These are phyloP conservation scores for Rotaria socialis DNA, from an alignment of 2,888 invertebrate genomes.

Conservation along the genomic window DNA sequence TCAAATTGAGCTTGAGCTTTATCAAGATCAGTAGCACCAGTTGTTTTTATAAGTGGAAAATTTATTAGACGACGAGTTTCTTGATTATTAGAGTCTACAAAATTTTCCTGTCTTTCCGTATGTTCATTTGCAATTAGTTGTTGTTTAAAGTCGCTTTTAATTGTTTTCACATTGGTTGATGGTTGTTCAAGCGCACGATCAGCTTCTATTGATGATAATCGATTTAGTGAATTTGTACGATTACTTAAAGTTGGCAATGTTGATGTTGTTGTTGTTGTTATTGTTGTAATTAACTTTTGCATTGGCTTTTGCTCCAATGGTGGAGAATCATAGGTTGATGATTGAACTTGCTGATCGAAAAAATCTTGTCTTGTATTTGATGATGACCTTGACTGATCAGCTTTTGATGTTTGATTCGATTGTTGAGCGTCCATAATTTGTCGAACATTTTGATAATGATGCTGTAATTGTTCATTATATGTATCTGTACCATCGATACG, in stretches of 20 bases:
- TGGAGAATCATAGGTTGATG: neutral
- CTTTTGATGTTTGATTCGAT: neutral
- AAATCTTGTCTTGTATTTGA: neutral
- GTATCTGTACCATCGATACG: neutral
- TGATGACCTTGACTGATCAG: neutral
- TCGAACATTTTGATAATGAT: constrained; percentile 4
- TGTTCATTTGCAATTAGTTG: neutral
- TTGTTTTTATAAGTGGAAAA: neutral
- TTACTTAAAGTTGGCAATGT: neutral
- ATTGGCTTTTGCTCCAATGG: neutral
- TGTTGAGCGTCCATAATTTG: neutral
- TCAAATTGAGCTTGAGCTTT: neutral
- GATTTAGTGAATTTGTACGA: neutral
- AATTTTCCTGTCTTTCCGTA: neutral
- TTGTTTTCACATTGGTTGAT: neutral
- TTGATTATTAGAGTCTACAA: neutral
- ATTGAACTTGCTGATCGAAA: neutral
- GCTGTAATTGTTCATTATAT: neutral
- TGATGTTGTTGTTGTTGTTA: neutral
- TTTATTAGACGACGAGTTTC: neutral
- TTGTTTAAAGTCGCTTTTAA: neutral
- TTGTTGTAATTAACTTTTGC: neutral
- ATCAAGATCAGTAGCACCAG: constrained; percentile 4
- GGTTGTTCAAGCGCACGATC: neutral
- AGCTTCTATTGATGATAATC: too few relatives aligned